Conservation (phyloP, 2,888 invertebrate species). For the Encarsia formosa region DNA sequence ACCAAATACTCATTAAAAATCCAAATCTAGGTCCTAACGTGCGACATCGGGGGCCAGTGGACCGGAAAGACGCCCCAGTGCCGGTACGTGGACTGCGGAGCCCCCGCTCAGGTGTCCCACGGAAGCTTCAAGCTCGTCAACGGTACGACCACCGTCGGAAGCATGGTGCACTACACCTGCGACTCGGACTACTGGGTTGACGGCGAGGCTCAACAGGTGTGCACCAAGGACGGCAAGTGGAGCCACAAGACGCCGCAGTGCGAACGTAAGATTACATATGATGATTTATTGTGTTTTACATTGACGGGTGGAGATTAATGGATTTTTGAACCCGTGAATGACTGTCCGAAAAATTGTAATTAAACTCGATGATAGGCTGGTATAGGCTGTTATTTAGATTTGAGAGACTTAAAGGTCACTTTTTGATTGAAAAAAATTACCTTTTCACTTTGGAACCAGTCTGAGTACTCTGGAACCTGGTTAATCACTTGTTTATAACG, state of each 20-base stretch:
- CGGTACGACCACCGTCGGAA: slow-evolving; percentile 76
- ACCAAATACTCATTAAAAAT: neutral
- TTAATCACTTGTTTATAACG: too few species aligned
- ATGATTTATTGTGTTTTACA: too few species aligned
- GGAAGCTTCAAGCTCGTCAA: slow-evolving; percentile 71
- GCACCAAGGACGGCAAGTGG: slow-evolving; percentile 84
- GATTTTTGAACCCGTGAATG: too few species aligned
- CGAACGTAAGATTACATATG: slow-evolving; percentile 77
- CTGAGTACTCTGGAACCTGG: too few species aligned
- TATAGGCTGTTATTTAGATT: too few species aligned
- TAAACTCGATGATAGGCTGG: too few species aligned
- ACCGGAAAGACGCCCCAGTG: slow-evolving; percentile 75
- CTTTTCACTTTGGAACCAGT: too few species aligned
- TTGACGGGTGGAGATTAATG: too few species aligned
- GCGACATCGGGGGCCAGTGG: slow-evolving; percentile 84
- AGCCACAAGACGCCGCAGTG: slow-evolving; percentile 81
- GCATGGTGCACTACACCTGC: slow-evolving; percentile 75
- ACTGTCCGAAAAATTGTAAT: too few species aligned
- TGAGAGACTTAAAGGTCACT: too few species aligned
- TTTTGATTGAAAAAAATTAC: too few species aligned
- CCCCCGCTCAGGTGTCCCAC: slow-evolving; percentile 74
- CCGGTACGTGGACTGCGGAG: slow-evolving; percentile 82
- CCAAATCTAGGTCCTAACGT: slow-evolving; percentile 67
- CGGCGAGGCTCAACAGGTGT: slow-evolving; percentile 64
- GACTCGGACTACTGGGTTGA: slow-evolving; percentile 79